Conservation (phyloP, 2,797 vertebrate genomes). For the Eulemur rubriventer region DNA sequence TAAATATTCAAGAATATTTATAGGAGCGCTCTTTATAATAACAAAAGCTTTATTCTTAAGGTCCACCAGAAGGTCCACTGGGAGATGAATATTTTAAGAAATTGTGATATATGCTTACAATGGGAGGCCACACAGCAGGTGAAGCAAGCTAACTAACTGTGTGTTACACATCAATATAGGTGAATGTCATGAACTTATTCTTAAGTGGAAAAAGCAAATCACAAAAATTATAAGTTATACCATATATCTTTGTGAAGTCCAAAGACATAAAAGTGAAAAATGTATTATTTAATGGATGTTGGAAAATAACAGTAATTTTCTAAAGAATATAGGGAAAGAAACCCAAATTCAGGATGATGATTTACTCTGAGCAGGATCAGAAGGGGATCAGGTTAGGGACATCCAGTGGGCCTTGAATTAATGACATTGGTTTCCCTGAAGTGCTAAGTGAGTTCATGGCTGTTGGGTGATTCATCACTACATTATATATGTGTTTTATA, state of each 20-base stretch:
- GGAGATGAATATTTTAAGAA: neutral
- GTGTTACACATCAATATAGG: rapidly evolving
- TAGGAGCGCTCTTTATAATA: neutral
- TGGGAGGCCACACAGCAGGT: neutral
- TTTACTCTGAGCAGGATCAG: neutral
- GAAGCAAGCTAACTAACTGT: neutral
- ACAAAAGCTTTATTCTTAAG: neutral
- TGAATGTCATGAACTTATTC: neutral
- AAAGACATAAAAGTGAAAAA: neutral
- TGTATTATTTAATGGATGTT: neutral
- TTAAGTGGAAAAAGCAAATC: neutral
- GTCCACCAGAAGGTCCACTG: neutral
- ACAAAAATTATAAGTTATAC: neutral
- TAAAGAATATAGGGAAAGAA: neutral
- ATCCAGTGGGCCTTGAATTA: neutral
- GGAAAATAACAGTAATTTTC: neutral
- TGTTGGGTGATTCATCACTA: neutral
- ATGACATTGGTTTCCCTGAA: neutral
- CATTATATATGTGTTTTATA: neutral
- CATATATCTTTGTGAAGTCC: neutral
- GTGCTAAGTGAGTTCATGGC: neutral
- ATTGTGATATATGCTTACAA: neutral
- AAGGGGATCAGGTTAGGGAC: neutral
- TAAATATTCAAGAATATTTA: conserved; percentile 25
- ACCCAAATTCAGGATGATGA: neutral